These are phyloP conservation scores for Kobus ellipsiprymnus DNA, from an alignment of 2,113 vertebrate species.

Conservation along the genomic window DNA sequence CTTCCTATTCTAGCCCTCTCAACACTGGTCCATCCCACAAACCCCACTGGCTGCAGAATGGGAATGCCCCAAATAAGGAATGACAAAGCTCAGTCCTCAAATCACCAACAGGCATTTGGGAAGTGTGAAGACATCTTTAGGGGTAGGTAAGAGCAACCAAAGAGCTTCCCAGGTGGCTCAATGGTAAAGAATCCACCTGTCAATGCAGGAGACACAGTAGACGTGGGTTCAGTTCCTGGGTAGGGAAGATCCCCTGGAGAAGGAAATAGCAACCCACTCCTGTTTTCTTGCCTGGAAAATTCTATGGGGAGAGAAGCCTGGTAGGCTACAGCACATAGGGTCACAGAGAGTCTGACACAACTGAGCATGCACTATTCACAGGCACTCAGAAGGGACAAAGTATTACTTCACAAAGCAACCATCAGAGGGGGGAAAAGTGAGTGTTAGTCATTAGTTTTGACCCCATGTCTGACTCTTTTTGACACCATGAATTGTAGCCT, in stretches of 20 bases:
- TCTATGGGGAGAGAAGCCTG: neutral
- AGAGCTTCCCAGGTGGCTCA: neutral
- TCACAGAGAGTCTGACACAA: neutral
- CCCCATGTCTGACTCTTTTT: neutral
- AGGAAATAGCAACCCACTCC: neutral
- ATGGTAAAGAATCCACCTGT: neutral
- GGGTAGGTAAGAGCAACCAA: neutral
- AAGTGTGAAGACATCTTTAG: neutral
- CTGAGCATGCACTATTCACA: neutral
- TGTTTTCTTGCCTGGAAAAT: neutral
- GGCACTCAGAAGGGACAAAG: neutral
- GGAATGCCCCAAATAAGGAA: neutral
- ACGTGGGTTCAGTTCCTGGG: neutral
- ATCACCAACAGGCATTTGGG: neutral
- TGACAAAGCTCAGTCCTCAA: neutral
- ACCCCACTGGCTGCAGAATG: neutral
- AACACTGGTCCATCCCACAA: neutral
- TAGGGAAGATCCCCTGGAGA: neutral
- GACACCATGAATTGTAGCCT: neutral
- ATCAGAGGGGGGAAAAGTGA: fast-evolving
- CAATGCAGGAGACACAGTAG: neutral
- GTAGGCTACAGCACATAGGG: neutral
- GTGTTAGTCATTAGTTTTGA: neutral
- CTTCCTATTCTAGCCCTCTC: neutral
- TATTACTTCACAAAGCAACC: neutral